phyloP scores from a whole-genome alignment of 2,797 vertebrate species.

The Triplophysa yarkandensis region DNA sequence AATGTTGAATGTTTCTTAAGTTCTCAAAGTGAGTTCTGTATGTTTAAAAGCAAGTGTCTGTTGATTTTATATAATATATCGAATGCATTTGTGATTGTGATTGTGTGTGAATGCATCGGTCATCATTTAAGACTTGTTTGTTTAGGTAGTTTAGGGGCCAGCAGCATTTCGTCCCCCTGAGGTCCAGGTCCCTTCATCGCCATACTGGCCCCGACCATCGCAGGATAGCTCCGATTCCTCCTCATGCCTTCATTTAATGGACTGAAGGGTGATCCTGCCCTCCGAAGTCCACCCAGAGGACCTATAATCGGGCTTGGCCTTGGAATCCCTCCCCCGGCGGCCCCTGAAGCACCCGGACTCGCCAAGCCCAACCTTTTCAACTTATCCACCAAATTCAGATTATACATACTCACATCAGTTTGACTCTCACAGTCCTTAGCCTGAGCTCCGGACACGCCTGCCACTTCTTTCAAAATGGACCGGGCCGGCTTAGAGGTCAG shows the following conservation, averaged over 20 bases:
- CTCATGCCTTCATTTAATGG: slow-evolving; percentile 85
- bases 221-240: slow-evolving; percentile 92
- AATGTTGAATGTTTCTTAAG: not conserved
- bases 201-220: slow-evolving; percentile 97
- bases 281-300: slow-evolving; percentile 82
- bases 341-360: slow-evolving; percentile 67
- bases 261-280: slow-evolving; percentile 82
- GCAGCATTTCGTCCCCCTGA: slow-evolving; percentile 83
- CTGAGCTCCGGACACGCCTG: slow-evolving; percentile 76
- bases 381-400: slow-evolving; percentile 96
- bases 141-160: slow-evolving; percentile 78
- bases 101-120: slow-evolving; percentile 45
- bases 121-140: slow-evolving; percentile 82
- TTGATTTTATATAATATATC: slow-evolving; percentile 26
- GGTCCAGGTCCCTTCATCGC: slow-evolving; percentile 92
- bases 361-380: slow-evolving; percentile 90
- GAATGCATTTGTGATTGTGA: slow-evolving; percentile 40
- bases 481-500: slow-evolving; percentile 95
- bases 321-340: slow-evolving; percentile 53
- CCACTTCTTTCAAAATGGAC: slow-evolving; percentile 93
- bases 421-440: slow-evolving; percentile 90
- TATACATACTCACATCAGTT: slow-evolving; percentile 94
- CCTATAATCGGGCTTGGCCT: slow-evolving; percentile 73
- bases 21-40: not conserved
- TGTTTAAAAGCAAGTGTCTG: slow-evolving; percentile 43